Evolutionary conservation across 2,113 vertebrate genomes (phyloP).

Genomic region (Calidris pugnax): DNA sequence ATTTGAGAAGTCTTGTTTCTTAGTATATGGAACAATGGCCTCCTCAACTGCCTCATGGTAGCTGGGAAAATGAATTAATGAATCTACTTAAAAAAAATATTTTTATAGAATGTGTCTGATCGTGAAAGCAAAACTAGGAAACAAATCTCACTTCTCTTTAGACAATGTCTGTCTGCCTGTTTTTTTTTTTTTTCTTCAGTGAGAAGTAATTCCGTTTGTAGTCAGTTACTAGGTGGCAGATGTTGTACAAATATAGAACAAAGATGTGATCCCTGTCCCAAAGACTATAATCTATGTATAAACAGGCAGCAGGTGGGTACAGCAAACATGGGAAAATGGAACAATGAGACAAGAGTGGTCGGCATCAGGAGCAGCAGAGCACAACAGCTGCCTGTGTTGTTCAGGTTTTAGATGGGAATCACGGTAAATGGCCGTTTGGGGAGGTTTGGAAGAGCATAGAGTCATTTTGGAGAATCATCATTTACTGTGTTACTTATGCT

Average conservation of each 20-base stretch:
- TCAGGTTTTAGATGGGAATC: background rate
- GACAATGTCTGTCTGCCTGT: background rate
- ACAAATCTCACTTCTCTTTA: background rate
- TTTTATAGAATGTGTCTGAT: background rate
- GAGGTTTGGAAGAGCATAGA: background rate
- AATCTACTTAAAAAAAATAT: background rate
- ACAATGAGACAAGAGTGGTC: background rate
- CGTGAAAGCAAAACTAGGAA: background rate
- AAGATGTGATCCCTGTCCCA: background rate
- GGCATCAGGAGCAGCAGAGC: background rate
- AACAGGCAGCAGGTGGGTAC: slow-evolving; percentile 14
- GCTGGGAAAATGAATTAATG: background rate
- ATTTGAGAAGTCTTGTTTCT: background rate
- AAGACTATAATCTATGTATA: background rate
- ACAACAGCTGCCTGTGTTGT: background rate
- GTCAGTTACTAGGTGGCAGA: slow-evolving; percentile 1
- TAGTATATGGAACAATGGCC: background rate
- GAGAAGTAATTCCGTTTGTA: background rate
- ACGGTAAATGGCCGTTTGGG: background rate
- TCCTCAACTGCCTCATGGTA: background rate
- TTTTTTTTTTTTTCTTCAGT: background rate
- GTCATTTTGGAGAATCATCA: background rate
- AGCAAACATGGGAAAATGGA: background rate
- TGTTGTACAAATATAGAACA: background rate
- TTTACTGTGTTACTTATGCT: background rate